Evolutionary conservation across 1,140 invertebrate genomes (phyloP).

Genomic region (Anagrus nilaparvatae): DNA sequence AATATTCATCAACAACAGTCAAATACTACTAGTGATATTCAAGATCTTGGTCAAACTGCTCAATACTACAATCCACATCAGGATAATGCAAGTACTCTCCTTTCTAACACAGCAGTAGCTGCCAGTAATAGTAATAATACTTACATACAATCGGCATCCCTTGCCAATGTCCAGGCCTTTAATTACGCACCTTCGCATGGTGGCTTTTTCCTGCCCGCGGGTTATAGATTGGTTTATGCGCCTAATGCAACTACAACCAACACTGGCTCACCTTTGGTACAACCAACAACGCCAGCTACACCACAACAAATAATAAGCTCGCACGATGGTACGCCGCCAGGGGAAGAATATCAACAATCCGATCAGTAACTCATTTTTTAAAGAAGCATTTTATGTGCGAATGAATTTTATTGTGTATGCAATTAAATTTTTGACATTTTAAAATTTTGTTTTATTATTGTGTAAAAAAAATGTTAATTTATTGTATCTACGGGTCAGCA

Average conservation of each 20-base stretch:
- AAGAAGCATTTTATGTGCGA: neutral
- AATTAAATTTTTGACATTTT: neutral
- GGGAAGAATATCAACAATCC: conserved; percentile 18
- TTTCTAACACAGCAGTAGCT: neutral
- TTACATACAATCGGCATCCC: neutral
- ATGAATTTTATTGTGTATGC: neutral
- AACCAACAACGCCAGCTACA: conserved; percentile 28
- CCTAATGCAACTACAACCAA: conserved; percentile 8
- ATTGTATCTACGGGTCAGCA: no score
- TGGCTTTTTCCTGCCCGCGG: conserved; percentile 36
- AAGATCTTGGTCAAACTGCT: conserved; percentile 33
- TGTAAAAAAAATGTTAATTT: no score
- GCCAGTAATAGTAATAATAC: neutral
- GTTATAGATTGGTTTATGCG: conserved; percentile 36
- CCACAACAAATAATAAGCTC: conserved; percentile 19
- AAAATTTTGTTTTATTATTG: conserved; percentile 11
- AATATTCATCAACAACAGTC: conserved; percentile 24
- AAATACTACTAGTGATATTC: conserved; percentile 21
- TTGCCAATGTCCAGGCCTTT: conserved; percentile 31
- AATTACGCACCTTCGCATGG: conserved; percentile 29
- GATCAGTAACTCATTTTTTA: neutral
- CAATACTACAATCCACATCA: conserved; percentile 26
- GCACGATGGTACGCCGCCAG: conserved; percentile 35
- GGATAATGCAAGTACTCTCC: conserved; percentile 13
- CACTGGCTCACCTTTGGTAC: conserved; percentile 29